A percentile compares a stretch with the other conserved stretches of the same genome.
Conservation (phyloP, 2,113 vertebrate species). For the Nesogale talazaci region DNA sequence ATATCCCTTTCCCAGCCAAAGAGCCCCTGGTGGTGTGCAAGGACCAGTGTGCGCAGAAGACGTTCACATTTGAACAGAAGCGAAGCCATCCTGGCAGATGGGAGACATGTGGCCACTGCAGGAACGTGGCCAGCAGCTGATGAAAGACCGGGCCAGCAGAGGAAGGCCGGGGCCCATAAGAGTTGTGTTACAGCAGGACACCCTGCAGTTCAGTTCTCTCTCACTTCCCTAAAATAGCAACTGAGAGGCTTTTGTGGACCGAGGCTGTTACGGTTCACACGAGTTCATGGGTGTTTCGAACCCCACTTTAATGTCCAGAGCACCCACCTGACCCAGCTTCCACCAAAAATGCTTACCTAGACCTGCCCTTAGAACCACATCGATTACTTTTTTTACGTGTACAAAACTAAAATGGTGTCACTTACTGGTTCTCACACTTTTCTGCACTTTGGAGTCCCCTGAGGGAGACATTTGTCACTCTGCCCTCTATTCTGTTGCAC, state of each 20-base stretch:
- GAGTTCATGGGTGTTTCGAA: constrained; percentile 64
- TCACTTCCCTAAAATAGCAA: constrained; percentile 81
- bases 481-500: too few species aligned
- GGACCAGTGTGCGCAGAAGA: constrained; percentile 1
- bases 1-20: constrained; percentile 28
- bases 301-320: not conserved
- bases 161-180: constrained; percentile 61
- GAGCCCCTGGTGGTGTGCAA: constrained; percentile 32
- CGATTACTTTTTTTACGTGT: constrained; percentile 23
- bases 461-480: too few species aligned
- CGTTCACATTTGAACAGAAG: constrained; percentile 33
- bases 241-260: constrained; percentile 44
- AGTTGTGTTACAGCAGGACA: constrained; percentile 73
- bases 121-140: constrained; percentile 55
- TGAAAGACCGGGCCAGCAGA: constrained; percentile 58
- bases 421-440: not conserved
- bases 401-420: not conserved
- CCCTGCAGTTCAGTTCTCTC: constrained; percentile 65
- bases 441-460: not conserved
- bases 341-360: not conserved
- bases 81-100: constrained; percentile 65
- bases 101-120: constrained; percentile 38
- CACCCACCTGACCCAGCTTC: not conserved
- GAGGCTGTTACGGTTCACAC: constrained; percentile 55
- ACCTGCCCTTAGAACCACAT: constrained; percentile 3